Evolutionary conservation across 1,140 invertebrate genomes (phyloP), one percentile per base, ranked within the genome.

Genomic region (Ladona fulva): DNA sequence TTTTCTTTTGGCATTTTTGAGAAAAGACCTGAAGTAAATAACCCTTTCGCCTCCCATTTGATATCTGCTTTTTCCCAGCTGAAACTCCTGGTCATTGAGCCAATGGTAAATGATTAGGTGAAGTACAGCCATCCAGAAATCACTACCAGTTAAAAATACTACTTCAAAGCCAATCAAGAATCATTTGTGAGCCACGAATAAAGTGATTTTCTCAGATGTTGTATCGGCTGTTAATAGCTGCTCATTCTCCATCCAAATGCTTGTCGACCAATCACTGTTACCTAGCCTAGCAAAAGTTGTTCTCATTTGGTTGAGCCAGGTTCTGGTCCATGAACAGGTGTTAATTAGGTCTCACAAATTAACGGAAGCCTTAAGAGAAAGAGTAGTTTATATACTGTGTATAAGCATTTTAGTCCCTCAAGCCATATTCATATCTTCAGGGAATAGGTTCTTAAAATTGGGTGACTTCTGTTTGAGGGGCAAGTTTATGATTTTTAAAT

Each of bases 201-300:
- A 66, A 66, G 52, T 22, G n/a, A 19, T 66, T 66, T 66, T 22
- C 52, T 66, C 52, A 66, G 52, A 22, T 66, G 29, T 66, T 66
- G n/a, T 66, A 66, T 19, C n/a, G 8, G 29, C 29, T 37, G 14
- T 66, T 66, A 66, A 66, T 66, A 66, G 52, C 52, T 66, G 52
- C 52, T 66, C 52, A 66, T 22, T 66, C n/a, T 66, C n/a, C 52
- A 66, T 66, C 52, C 52, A 66, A 66, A 12, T 19, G 14, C 52
- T 66, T 22, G n/a, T 66, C n/a, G 52, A 66, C 52, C 52, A 66
- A 66, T 66, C 52, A 66, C 52, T 66, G 52, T 66, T 66, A 22
- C n/a, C 14, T 19, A 19, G n/a, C 14, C 14, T 66, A 66, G 52
- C 52, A 66, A 66, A 37, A 16, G 52, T 66, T 16, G 52, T 66